Conservation (phyloP, 1,140 invertebrate species). For the Eueides isabella region DNA sequence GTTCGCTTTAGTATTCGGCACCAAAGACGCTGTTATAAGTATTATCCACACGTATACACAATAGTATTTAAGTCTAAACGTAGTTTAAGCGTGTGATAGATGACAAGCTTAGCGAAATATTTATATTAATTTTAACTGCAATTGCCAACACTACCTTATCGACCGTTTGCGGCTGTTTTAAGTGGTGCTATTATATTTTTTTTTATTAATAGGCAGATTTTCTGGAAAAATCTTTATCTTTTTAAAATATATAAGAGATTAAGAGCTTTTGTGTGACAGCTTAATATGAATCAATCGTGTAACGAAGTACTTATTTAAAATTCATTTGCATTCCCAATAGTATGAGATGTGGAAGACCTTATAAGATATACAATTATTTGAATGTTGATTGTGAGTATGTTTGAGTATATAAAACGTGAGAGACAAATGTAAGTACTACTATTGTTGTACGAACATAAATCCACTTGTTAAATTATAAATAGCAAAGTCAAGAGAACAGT, state of each 20-base stretch:
- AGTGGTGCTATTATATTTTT: slow-evolving; percentile 41
- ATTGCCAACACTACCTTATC: slow-evolving; percentile 27
- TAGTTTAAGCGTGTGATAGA: slow-evolving; percentile 31
- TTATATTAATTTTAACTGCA: slow-evolving; percentile 34
- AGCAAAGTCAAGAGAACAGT: not conserved
- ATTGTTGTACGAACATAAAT: not conserved
- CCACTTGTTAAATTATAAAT: not conserved
- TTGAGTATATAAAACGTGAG: not conserved
- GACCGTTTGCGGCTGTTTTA: slow-evolving; percentile 24
- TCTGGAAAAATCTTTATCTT: slow-evolving; percentile 9
- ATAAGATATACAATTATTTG: slow-evolving; percentile 8
- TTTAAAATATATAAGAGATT: not conserved
- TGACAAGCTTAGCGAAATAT: slow-evolving; percentile 27
- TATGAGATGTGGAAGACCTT: slow-evolving; percentile 30
- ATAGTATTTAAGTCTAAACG: slow-evolving; percentile 8
- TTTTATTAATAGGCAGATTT: slow-evolving; percentile 29
- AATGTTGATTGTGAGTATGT: slow-evolving; percentile 8
- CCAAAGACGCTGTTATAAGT: slow-evolving; percentile 87
- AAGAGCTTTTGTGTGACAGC: slow-evolving; percentile 17
- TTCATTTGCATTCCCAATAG: slow-evolving; percentile 61
- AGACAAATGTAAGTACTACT: not conserved
- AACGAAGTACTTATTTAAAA: slow-evolving; percentile 35
- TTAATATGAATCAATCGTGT: slow-evolving; percentile 13
- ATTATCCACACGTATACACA: slow-evolving; percentile 78
- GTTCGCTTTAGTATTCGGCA: slow-evolving; percentile 90